Evolutionary conservation across 2,888 invertebrate species (phyloP).

Genomic region (Junonia oenone): DNA sequence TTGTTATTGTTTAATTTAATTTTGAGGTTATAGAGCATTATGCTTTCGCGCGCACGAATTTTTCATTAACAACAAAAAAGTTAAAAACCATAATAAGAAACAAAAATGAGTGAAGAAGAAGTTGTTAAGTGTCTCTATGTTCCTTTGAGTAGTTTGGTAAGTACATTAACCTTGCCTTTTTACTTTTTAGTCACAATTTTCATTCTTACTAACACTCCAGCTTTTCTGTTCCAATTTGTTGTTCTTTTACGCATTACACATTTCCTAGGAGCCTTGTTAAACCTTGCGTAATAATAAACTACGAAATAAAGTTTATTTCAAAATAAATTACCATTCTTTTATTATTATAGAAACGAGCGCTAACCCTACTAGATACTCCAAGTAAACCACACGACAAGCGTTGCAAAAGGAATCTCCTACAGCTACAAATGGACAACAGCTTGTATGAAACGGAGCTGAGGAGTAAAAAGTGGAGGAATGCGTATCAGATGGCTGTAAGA

Average conservation of each 20-base stretch:
- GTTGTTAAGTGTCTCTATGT: conserved; percentile 42
- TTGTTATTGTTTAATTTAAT: too few species aligned
- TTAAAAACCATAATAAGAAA: background rate
- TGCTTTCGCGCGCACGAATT: background rate
- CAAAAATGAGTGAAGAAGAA: conserved; percentile 33
- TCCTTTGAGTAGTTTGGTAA: conserved; percentile 56
- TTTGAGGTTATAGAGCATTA: background rate
- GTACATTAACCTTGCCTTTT: too few species aligned
- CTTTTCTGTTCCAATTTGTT: too few species aligned
- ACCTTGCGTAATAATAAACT: too few species aligned
- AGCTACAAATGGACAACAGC: conserved; percentile 39
- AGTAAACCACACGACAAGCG: conserved; percentile 31
- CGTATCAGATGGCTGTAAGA: conserved; percentile 39
- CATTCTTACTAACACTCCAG: too few species aligned
- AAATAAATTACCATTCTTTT: too few species aligned
- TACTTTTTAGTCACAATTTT: too few species aligned
- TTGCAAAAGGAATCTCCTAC: conserved; percentile 45
- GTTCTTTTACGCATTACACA: too few species aligned
- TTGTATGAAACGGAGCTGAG: conserved; percentile 19
- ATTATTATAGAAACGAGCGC: conserved; percentile 44
- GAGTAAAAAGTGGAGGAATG: conserved; percentile 33
- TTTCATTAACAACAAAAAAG: background rate
- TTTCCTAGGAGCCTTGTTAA: too few species aligned
- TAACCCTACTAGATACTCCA: conserved; percentile 39
- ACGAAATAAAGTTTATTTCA: too few species aligned